Conservation (phyloP, 2,888 invertebrate genomes). For the Liodrosophila aerea region DNA sequence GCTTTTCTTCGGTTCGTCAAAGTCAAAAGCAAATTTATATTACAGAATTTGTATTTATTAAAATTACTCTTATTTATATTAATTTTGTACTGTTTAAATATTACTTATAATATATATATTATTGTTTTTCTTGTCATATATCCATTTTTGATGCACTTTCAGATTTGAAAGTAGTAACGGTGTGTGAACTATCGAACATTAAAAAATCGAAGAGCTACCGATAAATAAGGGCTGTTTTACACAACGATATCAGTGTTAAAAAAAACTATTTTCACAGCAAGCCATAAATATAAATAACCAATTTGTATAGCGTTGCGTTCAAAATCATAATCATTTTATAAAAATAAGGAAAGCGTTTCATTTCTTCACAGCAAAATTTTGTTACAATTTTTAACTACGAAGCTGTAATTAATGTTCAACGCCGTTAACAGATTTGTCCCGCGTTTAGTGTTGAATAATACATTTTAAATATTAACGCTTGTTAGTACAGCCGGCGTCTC, state of each 20-base stretch:
- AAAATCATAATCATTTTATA: neutral
- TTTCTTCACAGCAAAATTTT: neutral
- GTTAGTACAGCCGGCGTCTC: slow-evolving; percentile 58
- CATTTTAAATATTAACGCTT: slow-evolving; percentile 67
- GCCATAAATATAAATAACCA: slow-evolving; percentile 1
- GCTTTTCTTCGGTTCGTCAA: too few relatives aligned
- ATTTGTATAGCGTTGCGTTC: neutral
- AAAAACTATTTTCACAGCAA: neutral
- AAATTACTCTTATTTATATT: too few relatives aligned
- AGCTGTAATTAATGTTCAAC: slow-evolving; percentile 28
- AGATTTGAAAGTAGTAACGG: too few relatives aligned
- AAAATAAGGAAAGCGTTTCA: neutral
- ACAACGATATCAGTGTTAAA: neutral
- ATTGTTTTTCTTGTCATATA: too few relatives aligned
- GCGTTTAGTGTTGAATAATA: slow-evolving; percentile 58
- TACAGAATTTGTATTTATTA: too few relatives aligned
- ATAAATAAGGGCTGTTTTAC: slow-evolving; percentile 18
- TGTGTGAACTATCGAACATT: too few relatives aligned
- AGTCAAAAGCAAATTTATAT: too few relatives aligned
- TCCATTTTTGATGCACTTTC: too few relatives aligned
- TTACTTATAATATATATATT: too few relatives aligned
- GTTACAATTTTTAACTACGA: neutral
- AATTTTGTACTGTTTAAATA: too few relatives aligned
- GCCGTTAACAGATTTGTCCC: slow-evolving; percentile 24
- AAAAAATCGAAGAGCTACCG: too few relatives aligned